These are phyloP conservation scores for Zhengitettix transpicula DNA, from an alignment of 2,888 invertebrate species.

Conservation along the genomic window DNA sequence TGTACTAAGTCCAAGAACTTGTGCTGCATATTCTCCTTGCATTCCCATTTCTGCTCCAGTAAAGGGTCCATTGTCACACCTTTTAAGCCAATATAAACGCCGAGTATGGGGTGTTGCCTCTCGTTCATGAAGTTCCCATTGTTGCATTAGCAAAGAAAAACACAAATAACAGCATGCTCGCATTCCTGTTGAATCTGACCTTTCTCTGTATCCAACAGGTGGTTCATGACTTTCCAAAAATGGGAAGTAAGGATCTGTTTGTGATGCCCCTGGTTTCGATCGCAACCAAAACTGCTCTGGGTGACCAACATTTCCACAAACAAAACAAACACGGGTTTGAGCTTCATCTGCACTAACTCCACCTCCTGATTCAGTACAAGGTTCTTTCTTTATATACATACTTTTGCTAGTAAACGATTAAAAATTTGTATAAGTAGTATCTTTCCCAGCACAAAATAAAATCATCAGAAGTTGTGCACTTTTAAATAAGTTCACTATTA, in stretches of 20 bases:
- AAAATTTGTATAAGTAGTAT: too few species aligned
- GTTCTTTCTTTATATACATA: slow-evolving; percentile 15
- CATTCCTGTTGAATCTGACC: slow-evolving; percentile 13
- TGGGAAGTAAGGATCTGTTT: slow-evolving; percentile 74
- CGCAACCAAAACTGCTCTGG: slow-evolving; percentile 41
- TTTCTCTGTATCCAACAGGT: slow-evolving; percentile 47
- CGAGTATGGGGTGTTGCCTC: slow-evolving; percentile 72
- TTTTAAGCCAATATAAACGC: slow-evolving; percentile 81
- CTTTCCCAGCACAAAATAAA: too few species aligned
- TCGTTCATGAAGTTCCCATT: slow-evolving; percentile 83
- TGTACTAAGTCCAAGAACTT: slow-evolving; percentile 59
- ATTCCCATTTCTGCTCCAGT: slow-evolving; percentile 79
- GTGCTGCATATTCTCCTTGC: slow-evolving; percentile 84
- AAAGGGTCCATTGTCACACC: slow-evolving; percentile 78
- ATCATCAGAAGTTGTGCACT: too few species aligned
- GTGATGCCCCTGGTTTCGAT: slow-evolving; percentile 39
- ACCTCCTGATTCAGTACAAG: slow-evolving; percentile 10
- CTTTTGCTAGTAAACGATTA: background rate
- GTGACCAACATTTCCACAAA: slow-evolving; percentile 56
- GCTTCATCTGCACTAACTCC: slow-evolving; percentile 15
- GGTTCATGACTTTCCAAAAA: slow-evolving; percentile 81
- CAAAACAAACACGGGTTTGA: slow-evolving; percentile 33
- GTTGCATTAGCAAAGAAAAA: slow-evolving; percentile 68
- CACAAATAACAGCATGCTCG: slow-evolving; percentile 60
- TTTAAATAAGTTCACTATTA: too few species aligned